Evolutionary conservation across 2,113 vertebrate species (phyloP).

Genomic region (Bucco capensis): DNA sequence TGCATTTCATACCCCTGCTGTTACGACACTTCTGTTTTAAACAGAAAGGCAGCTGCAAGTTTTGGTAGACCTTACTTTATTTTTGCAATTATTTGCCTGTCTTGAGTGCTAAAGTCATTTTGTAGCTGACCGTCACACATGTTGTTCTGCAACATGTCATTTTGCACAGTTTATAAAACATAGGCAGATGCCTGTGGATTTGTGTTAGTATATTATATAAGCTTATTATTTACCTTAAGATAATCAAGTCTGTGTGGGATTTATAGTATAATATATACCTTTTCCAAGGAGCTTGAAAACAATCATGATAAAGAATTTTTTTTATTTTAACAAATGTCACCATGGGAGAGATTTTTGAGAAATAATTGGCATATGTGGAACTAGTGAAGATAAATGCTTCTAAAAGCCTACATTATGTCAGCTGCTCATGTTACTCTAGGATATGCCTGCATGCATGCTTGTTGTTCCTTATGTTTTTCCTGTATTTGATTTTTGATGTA

Average conservation of each 20-base stretch:
- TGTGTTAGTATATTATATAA: not conserved
- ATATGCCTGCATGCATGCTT: not conserved
- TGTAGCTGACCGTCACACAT: not conserved
- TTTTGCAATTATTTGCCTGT: slow-evolving; percentile 18
- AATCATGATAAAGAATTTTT: not conserved
- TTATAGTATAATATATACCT: not conserved
- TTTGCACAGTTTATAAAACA: slow-evolving; percentile 21
- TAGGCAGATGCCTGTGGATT: not conserved
- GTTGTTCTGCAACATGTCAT: not conserved
- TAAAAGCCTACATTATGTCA: not conserved
- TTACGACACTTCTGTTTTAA: not conserved
- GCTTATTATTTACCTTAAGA: not conserved
- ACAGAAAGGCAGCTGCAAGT: not conserved
- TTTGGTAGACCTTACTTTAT: not conserved
- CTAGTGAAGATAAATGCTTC: not conserved
- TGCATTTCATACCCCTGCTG: not conserved
- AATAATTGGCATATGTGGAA: not conserved
- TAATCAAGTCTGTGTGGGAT: not conserved
- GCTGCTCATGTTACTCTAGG: not conserved
- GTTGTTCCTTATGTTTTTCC: not conserved
- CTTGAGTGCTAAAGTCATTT: slow-evolving; percentile 11
- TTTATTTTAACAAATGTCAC: not conserved
- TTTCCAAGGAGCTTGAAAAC: not conserved
- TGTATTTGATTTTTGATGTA: not conserved
- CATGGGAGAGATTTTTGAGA: not conserved